Conservation (phyloP, 2,888 invertebrate species). For the Sinohyriopsis cumingii region DNA sequence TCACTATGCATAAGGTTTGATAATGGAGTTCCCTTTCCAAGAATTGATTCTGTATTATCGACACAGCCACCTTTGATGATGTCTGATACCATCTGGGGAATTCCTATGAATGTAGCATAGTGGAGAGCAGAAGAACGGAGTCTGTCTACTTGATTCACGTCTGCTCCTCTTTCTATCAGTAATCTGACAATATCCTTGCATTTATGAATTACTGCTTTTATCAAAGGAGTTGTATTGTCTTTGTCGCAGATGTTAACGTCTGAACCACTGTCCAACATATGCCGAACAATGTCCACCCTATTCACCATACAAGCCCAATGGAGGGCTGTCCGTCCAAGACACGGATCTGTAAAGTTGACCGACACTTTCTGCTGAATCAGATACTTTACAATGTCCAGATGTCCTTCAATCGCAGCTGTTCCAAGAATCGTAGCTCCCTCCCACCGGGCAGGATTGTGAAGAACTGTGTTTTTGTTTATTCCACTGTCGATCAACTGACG, state of each 20-base stretch:
- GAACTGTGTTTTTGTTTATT: slow-evolving; percentile 43
- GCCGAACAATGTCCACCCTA: slow-evolving; percentile 11
- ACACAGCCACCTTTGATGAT: slow-evolving; percentile 1
- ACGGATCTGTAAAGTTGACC: slow-evolving; percentile 47
- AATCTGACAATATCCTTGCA: slow-evolving; percentile 30
- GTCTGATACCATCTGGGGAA: neutral
- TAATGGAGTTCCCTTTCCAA: slow-evolving; percentile 4
- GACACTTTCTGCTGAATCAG: slow-evolving; percentile 35
- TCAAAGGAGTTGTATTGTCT: slow-evolving; percentile 50
- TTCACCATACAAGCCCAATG: slow-evolving; percentile 56
- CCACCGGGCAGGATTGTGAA: slow-evolving; percentile 40
- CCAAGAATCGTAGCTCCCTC: slow-evolving; percentile 51
- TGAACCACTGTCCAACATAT: slow-evolving; percentile 27
- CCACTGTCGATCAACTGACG: slow-evolving; percentile 46
- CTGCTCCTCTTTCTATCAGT: slow-evolving; percentile 41
- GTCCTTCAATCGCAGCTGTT: slow-evolving; percentile 47
- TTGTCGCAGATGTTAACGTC: slow-evolving; percentile 49
- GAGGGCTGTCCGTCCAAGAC: slow-evolving; percentile 43
- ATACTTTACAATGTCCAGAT: slow-evolving; percentile 38
- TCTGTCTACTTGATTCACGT: slow-evolving; percentile 1
- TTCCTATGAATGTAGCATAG: slow-evolving; percentile 4
- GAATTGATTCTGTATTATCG: neutral
- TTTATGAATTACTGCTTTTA: slow-evolving; percentile 39
- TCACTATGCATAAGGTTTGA: slow-evolving; percentile 4
- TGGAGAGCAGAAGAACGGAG: slow-evolving; percentile 4